A percentile compares a stretch with the other conserved stretches of the same genome.
Conservation (phyloP, 2,888 invertebrate genomes). For the Pollenia angustigena region DNA sequence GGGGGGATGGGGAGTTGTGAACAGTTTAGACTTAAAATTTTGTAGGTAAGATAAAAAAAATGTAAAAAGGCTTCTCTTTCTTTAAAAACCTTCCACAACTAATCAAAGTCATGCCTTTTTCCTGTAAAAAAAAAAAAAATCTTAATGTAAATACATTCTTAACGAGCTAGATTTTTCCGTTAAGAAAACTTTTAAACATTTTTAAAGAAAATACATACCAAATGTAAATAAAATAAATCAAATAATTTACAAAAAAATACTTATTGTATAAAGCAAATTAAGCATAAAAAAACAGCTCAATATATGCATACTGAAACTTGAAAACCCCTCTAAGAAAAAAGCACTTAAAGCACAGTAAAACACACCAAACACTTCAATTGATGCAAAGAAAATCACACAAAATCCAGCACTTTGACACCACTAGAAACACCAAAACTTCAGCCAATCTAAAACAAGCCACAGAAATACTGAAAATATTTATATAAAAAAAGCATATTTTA, state of each 20-base stretch:
- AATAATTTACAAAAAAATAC: constrained; percentile 7
- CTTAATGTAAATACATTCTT: too few species aligned
- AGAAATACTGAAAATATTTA: constrained; percentile 31
- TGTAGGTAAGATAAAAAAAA: too few species aligned
- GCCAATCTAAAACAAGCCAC: constrained; percentile 53
- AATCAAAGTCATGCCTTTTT: too few species aligned
- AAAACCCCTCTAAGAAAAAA: constrained; percentile 39
- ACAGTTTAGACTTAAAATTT: too few species aligned
- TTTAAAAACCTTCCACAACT: too few species aligned
- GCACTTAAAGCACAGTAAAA: constrained; percentile 57
- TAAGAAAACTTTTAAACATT: neutral
- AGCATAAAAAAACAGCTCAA: constrained; percentile 77
- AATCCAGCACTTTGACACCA: constrained; percentile 67
- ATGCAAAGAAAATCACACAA: constrained; percentile 19
- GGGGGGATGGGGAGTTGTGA: too few species aligned
- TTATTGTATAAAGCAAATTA: constrained; percentile 47
- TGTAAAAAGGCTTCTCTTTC: too few species aligned
- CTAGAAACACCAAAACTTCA: constrained; percentile 34
- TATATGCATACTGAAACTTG: constrained; percentile 69
- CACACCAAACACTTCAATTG: constrained; percentile 71
- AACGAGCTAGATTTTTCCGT: neutral
- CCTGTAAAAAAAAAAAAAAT: too few species aligned
- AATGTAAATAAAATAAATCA: constrained; percentile 32
- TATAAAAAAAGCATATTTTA: neutral
- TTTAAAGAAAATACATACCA: neutral